Conservation (phyloP, 2,888 invertebrate species). For the Sarcophaga subvicina region DNA sequence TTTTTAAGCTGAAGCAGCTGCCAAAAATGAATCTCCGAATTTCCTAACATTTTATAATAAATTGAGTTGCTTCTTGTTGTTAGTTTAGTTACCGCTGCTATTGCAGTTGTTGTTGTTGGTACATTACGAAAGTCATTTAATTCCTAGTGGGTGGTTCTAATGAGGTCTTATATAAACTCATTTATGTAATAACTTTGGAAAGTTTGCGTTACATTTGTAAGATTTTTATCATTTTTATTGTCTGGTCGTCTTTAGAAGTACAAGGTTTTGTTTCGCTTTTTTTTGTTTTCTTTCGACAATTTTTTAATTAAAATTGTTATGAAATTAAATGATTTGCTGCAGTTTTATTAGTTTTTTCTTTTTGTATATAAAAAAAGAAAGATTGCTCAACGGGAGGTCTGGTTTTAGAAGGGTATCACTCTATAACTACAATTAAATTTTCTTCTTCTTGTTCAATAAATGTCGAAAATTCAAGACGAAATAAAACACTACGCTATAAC, state of each 20-base stretch:
- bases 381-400: neutral
- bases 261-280: neutral
- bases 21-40: conserved; percentile 14
- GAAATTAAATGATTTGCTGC: neutral
- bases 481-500: no score
- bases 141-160: conserved; percentile 66
- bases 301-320: conserved; percentile 57
- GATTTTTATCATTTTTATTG: conserved; percentile 56
- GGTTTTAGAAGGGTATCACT: neutral
- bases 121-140: conserved; percentile 19
- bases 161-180: conserved; percentile 54
- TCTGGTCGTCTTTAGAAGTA: conserved; percentile 2
- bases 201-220: conserved; percentile 44
- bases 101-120: neutral
- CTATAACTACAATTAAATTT: neutral
- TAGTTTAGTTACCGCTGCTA: neutral
- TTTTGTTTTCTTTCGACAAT: conserved; percentile 24
- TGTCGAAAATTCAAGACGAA: no score
- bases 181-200: conserved; percentile 13
- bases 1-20: conserved; percentile 29
- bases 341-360: neutral
- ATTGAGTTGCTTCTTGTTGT: conserved; percentile 55
- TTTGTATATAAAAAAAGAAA: neutral
- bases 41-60: conserved; percentile 36
- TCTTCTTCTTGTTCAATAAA: neutral